A percentile compares a stretch with the other conserved stretches of the same genome.
Conservation (phyloP, 2,797 vertebrate genomes). For the Coracias cyanogaster region DNA sequence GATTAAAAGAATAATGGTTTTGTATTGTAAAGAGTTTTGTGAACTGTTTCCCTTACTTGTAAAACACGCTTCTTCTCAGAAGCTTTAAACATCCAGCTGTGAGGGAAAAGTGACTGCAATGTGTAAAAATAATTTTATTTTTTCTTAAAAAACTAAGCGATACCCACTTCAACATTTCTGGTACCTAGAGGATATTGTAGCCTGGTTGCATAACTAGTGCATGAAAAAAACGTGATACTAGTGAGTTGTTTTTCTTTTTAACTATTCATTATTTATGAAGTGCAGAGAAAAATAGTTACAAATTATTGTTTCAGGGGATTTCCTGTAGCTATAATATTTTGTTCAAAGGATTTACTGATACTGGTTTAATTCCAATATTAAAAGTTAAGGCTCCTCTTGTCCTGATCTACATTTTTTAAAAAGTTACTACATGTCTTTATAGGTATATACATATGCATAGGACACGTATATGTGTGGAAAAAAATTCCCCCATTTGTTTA, state of each 20-base stretch:
- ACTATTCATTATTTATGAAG: constrained; percentile 78
- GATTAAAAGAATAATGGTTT: constrained; percentile 3
- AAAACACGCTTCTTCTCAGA: constrained; percentile 30
- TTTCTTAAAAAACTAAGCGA: constrained; percentile 18
- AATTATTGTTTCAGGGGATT: constrained; percentile 72
- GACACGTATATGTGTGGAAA: not conserved
- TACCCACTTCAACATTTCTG: constrained; percentile 64
- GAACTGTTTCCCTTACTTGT: constrained; percentile 69
- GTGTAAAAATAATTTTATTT: constrained; percentile 64
- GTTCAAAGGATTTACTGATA: constrained; percentile 60
- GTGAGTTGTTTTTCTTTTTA: constrained; percentile 58
- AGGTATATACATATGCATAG: not conserved
- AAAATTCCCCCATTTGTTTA: not conserved
- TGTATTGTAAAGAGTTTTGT: constrained; percentile 66
- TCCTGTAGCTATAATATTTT: constrained; percentile 63
- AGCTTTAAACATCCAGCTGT: constrained; percentile 65
- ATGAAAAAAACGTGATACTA: constrained; percentile 57
- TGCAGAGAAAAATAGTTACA: constrained; percentile 68
- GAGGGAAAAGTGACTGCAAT: constrained; percentile 52
- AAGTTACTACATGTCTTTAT: not conserved
- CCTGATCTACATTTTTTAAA: constrained; percentile 43
- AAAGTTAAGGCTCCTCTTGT: constrained; percentile 69
- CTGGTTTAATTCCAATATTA: constrained; percentile 66
- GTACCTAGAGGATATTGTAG: constrained; percentile 55
- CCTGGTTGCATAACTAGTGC: constrained; percentile 65